Conservation (phyloP, 2,113 vertebrate species). For the Plecotus auritus region DNA sequence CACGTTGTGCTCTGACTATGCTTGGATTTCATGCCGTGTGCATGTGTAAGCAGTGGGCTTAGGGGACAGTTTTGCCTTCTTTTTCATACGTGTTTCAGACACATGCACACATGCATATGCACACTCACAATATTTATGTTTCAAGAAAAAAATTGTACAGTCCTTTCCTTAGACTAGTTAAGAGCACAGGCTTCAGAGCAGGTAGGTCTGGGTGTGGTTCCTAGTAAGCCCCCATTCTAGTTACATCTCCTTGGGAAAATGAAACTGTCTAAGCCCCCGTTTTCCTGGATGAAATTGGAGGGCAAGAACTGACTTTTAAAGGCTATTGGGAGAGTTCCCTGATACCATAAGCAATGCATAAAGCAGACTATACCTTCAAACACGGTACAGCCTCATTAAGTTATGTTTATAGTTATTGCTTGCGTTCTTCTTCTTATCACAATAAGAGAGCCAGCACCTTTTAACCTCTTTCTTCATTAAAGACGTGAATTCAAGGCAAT, state of each 20-base stretch:
- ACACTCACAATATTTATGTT: neutral
- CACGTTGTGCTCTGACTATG: neutral
- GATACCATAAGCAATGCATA: neutral
- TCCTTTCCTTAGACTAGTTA: neutral
- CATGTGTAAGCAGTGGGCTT: neutral
- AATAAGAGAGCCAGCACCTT: neutral
- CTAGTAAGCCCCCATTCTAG: neutral
- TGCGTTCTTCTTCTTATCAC: neutral
- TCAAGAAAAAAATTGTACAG: neutral
- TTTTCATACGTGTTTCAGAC: neutral
- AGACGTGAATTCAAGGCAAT: neutral
- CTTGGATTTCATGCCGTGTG: neutral
- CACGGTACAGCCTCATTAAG: neutral
- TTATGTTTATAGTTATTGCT: neutral
- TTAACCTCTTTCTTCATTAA: neutral
- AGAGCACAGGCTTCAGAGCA: neutral
- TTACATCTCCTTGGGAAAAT: neutral
- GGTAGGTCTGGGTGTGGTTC: neutral
- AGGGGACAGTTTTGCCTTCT: neutral
- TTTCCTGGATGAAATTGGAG: neutral
- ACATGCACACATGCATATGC: neutral
- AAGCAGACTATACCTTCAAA: neutral
- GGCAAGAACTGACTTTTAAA: neutral
- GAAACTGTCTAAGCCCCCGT: neutral
- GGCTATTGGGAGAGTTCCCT: neutral